Evolutionary conservation across 2,113 vertebrate genomes (phyloP).

Genomic region (Acanthochromis polyacanthus): DNA sequence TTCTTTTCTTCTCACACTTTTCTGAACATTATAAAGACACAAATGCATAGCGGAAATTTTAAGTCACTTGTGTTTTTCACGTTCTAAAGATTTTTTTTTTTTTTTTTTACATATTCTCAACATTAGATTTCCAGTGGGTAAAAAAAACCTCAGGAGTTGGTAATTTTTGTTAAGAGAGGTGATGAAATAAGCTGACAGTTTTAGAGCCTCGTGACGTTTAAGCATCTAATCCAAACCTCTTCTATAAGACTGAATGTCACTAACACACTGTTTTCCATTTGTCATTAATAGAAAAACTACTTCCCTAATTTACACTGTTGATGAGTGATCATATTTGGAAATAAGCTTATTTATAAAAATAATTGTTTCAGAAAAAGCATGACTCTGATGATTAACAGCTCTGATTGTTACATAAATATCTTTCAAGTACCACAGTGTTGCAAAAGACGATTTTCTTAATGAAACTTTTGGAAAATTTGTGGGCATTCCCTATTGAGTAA

Average conservation of each 20-base stretch:
- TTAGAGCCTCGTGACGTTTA: conserved; percentile 44
- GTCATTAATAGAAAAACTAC: conserved; percentile 32
- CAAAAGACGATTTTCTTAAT: background rate
- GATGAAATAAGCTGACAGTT: conserved; percentile 53
- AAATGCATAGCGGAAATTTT: conserved; percentile 44
- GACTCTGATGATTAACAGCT: conserved; percentile 14
- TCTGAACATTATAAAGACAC: conserved; percentile 37
- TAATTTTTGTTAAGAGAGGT: conserved; percentile 37
- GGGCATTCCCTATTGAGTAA: too few relatives aligned
- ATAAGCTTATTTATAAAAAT: background rate
- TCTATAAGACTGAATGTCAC: conserved; percentile 12
- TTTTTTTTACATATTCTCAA: conserved; percentile 34
- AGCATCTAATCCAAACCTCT: conserved; percentile 22
- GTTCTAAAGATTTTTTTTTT: conserved; percentile 9
- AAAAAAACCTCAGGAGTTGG: conserved; percentile 10
- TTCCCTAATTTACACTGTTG: conserved; percentile 19
- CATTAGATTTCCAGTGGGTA: conserved; percentile 48
- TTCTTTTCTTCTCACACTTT: too few relatives aligned
- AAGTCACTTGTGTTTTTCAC: conserved; percentile 35
- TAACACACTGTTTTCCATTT: conserved; percentile 46
- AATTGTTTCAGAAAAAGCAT: background rate
- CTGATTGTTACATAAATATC: conserved; percentile 16
- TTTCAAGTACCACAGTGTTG: conserved; percentile 13
- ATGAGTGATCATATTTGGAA: background rate
- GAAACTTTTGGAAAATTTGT: background rate